A percentile compares a stretch with the other conserved stretches of the same genome.
Conservation (phyloP, 2,113 vertebrate species). For the Trichechus manatus region DNA sequence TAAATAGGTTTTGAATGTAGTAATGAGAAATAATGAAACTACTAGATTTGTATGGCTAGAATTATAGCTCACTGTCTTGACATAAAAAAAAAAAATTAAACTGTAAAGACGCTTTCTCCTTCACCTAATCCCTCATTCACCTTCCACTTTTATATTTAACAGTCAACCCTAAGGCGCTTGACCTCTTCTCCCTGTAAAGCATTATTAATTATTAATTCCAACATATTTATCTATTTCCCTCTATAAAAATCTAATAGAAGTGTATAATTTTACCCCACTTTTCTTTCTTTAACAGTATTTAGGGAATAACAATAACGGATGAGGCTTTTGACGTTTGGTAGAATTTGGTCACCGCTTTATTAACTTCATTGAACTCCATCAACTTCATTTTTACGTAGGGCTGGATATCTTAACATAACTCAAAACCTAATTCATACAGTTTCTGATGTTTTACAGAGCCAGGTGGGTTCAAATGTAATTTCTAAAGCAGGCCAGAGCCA, state of each 20-base stretch:
- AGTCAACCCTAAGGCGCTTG: not conserved
- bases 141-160: slow-evolving; percentile 33
- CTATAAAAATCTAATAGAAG: not conserved
- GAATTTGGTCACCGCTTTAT: not conserved
- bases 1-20: slow-evolving; percentile 55
- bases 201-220: not conserved
- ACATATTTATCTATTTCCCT: slow-evolving; percentile 35
- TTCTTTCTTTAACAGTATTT: slow-evolving; percentile 32
- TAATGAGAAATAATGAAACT: slow-evolving; percentile 53
- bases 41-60: not conserved
- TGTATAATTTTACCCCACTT: slow-evolving; percentile 14
- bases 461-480: not conserved
- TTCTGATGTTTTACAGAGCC: not conserved
- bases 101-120: not conserved
- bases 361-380: slow-evolving; percentile 45
- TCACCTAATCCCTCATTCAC: slow-evolving; percentile 21
- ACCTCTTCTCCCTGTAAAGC: not conserved
- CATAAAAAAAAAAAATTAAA: slow-evolving; percentile 17
- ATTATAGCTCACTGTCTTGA: slow-evolving; percentile 37
- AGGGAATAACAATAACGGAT: slow-evolving; percentile 7
- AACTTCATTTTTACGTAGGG: not conserved
- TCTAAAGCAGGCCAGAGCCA: slow-evolving; percentile 24
- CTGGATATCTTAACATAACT: slow-evolving; percentile 8
- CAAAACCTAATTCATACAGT: slow-evolving; percentile 15
- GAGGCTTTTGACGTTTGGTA: slow-evolving; percentile 39